Conservation (phyloP, 2,888 invertebrate species). For the Amphimallon solstitiale region DNA sequence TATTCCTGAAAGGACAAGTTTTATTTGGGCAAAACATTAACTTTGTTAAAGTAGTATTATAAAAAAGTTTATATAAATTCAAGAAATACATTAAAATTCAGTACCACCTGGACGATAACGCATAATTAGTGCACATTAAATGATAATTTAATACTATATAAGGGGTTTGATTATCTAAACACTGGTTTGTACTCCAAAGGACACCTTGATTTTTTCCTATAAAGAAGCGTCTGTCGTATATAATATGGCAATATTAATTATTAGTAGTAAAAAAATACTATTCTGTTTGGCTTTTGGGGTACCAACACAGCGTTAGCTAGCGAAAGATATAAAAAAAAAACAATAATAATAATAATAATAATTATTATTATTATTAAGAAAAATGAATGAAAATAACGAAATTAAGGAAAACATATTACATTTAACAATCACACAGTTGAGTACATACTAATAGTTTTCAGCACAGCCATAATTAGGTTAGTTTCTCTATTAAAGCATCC, state of each 20-base stretch:
- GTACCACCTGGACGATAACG: neutral
- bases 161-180: conserved; percentile 6
- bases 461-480: conserved; percentile 53
- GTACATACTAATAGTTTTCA: conserved; percentile 45
- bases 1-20: no score
- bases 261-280: conserved; percentile 31
- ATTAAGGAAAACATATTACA: conserved; percentile 26
- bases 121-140: neutral
- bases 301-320: neutral
- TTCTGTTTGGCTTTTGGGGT: conserved; percentile 18
- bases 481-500: conserved; percentile 50
- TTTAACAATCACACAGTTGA: conserved; percentile 41
- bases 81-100: no score
- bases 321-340: conserved; percentile 24
- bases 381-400: conserved; percentile 31
- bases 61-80: no score
- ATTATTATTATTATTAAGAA: neutral
- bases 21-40: no score
- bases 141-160: neutral
- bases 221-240: conserved; percentile 20
- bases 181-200: conserved; percentile 24
- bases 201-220: conserved; percentile 15
- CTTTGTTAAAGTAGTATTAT: no score
- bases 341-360: no score
- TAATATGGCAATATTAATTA: conserved; percentile 21